These are phyloP conservation scores for Helogale parvula DNA, from an alignment of 2,113 vertebrate genomes.

Conservation along the genomic window DNA sequence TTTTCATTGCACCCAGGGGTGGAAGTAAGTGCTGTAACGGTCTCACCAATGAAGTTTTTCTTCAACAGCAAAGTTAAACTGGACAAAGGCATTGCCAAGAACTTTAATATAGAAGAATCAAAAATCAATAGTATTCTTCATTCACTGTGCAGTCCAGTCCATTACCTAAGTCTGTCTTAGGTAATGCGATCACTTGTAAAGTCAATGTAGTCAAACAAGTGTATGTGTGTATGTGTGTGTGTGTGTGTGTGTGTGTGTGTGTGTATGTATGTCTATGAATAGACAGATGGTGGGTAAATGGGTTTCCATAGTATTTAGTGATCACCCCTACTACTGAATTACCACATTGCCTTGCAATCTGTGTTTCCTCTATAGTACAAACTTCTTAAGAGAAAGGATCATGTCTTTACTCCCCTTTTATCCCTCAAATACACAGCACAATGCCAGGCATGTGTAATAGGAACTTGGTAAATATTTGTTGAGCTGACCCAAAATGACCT, in stretches of 20 bases:
- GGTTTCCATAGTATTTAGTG: background rate
- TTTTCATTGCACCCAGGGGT: constrained; percentile 32
- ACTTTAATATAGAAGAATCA: background rate
- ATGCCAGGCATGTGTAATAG: background rate
- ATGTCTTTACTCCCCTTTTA: background rate
- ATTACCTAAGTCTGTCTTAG: background rate
- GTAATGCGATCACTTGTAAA: background rate
- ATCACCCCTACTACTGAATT: background rate
- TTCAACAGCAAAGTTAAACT: constrained; percentile 25
- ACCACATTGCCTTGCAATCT: background rate
- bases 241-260: background rate
- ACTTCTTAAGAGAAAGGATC: background rate
- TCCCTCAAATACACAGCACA: background rate
- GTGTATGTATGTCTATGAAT: background rate
- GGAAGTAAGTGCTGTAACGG: constrained; percentile 22
- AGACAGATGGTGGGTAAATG: background rate
- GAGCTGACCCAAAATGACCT: background rate
- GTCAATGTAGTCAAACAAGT: background rate
- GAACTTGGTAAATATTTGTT: background rate
- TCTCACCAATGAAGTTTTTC: constrained; percentile 39
- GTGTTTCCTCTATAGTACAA: background rate
- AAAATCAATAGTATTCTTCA: background rate
- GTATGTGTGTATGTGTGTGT: background rate
- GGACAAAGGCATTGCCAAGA: constrained; percentile 5
- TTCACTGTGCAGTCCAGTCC: background rate